Evolutionary conservation across 2,888 invertebrate species (phyloP), one percentile per base, ranked within the genome.

Genomic region (Noctua pronuba): DNA sequence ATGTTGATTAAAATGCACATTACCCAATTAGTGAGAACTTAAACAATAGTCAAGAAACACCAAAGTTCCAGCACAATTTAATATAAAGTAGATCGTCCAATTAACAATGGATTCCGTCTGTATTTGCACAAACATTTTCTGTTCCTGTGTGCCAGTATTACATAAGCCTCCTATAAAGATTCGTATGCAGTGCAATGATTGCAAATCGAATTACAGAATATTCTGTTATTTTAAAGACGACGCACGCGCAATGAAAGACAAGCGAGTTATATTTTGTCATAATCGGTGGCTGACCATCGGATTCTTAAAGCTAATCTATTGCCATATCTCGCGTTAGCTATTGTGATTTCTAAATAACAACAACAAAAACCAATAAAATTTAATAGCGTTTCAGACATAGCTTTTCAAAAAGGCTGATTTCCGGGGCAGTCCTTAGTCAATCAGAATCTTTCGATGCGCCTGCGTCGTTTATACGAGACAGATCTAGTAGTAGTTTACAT

Each of bases 81-180:
- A 44, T 35, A 44, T 60, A 66, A 79, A 82, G 38, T 83, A 88
- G 77, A 82, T 82, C 87, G 90, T 92, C 90, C 91, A 87, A 80
- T 55, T 79, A 73, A 73, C 28, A 86, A 83, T 80, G 77, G 38
- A 88, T 84, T 90, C 90, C 90, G 90, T 91, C 91, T 88, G 68
- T 82, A 80, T 79, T 35, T 82, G 88, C 88, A 89, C 88, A 90
- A 90, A 85, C 73, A 80, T 66, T 80, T 58, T 58, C 18, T 68
- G 55, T 79, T 69, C 41, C 38, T 46, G 38, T 70, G 24, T 55
- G n/a, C 28, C 66, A 78, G 66, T 83, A 78, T 67, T 41, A 68
- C 38, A 41, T 60, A 66, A 46, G 38, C 38, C 58, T 77, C 68
- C 18, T 24, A 52, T 38, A 46, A 46, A 24, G 41, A 72, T 52